These are phyloP conservation scores for Gryon sp. DNA, from an alignment of 1,140 invertebrate genomes.

Conservation along the genomic window DNA sequence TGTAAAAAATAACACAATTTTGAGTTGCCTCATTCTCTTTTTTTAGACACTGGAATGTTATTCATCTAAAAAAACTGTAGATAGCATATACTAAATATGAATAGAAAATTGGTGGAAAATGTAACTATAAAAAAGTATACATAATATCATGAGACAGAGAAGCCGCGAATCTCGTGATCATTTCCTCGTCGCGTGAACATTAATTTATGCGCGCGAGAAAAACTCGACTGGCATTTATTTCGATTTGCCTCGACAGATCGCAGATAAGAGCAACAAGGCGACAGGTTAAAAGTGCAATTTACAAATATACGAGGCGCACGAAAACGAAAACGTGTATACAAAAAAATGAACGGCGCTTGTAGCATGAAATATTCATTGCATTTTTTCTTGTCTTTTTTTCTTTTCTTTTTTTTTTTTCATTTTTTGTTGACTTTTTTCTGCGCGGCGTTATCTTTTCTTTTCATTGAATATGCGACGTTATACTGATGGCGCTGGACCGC, in stretches of 20 bases:
- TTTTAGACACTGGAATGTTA: no score
- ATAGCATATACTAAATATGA: no score
- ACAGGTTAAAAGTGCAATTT: slow-evolving; percentile 57
- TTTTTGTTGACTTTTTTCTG: slow-evolving; percentile 19
- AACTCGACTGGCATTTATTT: slow-evolving; percentile 47
- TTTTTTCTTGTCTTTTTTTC: slow-evolving; percentile 20
- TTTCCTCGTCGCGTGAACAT: slow-evolving; percentile 57
- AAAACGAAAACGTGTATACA: slow-evolving; percentile 14
- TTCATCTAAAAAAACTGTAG: no score
- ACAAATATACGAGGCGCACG: slow-evolving; percentile 32
- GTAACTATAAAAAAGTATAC: no score
- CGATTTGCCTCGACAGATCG: slow-evolving; percentile 52
- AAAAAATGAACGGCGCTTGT: slow-evolving; percentile 48
- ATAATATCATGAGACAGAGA: no score
- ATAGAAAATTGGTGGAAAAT: no score
- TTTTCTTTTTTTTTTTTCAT: slow-evolving; percentile 31
- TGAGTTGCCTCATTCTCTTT: no score
- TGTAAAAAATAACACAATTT: no score
- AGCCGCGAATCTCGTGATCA: slow-evolving; percentile 1
- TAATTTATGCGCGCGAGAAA: slow-evolving; percentile 53
- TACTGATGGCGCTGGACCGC: slow-evolving; percentile 21
- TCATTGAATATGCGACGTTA: slow-evolving; percentile 20
- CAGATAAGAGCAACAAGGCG: slow-evolving; percentile 29
- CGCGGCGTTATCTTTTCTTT: slow-evolving; percentile 24
- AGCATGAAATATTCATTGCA: slow-evolving; percentile 47